Evolutionary conservation across 2,797 vertebrate species (phyloP), one percentile per base, ranked within the genome.

Genomic region (Apodemus agrarius): DNA sequence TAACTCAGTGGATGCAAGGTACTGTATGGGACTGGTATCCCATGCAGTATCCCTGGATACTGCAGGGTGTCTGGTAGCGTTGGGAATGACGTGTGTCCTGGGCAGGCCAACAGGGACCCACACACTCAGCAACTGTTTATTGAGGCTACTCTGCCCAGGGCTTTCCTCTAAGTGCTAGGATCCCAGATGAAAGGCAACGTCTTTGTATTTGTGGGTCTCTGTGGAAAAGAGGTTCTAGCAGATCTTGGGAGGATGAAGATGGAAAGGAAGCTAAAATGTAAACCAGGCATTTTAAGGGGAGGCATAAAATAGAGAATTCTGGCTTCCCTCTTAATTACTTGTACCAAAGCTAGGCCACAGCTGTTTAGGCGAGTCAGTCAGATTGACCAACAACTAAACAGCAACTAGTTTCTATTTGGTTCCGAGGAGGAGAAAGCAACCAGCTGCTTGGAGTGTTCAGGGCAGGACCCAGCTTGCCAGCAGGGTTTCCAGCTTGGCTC

Each of bases 341-440:
- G 72, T 37, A 8, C 76, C 13, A 22, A 21, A 54, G n/a, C 76
- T 26, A 49, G 94, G 37, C 37, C 63, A 74, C 24, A 78, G 80
- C 69, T 40, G 2, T 74, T 63, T 81, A 92, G 91, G 87, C 86
- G 90, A 94, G 86, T 72, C 21, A 94, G 86, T 72, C 17, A 67
- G 31, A 90, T 57, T 61, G 83, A 78, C 69, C 93, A 85, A 91
- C 65, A 93, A 75, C 49, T 95, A 14, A 85, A 92, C 82, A 89
- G 90, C 67, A 93, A 63, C 49, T 95, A 9, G 82, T 94, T 91
- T 89, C 31, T 89, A 5, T 67, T 94, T 84, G 84, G 61, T 4
- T 24, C 37, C 78, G 57, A 90, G 46, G 57, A 90, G 46, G 52
- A 9, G 29, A 80, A 95, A 52, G 81, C n/a, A 43, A 96, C 94